These are phyloP conservation scores for Desmophyllum pertusum DNA, from an alignment of 92 coral and sea anemone species.

Conservation along the genomic window DNA sequence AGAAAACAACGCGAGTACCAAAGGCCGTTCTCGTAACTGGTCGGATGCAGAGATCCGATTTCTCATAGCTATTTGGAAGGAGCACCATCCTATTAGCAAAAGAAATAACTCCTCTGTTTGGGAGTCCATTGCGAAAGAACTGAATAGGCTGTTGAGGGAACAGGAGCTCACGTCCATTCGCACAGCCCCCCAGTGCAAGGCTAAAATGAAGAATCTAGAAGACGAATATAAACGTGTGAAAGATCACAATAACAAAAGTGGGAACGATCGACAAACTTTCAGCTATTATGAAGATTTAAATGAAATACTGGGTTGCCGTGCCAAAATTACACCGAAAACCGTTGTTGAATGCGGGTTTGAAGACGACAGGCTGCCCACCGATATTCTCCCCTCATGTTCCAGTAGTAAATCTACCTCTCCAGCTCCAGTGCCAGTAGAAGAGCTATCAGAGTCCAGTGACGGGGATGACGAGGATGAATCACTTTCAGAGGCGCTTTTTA, in stretches of 20 bases:
- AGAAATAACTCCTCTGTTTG: slow-evolving; percentile 34
- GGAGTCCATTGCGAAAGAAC: slow-evolving; percentile 42
- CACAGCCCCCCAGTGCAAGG: slow-evolving; percentile 55
- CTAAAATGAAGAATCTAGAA: slow-evolving; percentile 46
- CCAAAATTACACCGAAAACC: slow-evolving; percentile 15
- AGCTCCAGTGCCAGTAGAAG: not conserved
- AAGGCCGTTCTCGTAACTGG: slow-evolving; percentile 38
- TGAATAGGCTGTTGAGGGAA: slow-evolving; percentile 14
- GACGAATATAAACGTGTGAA: slow-evolving; percentile 57
- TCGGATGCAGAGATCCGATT: slow-evolving; percentile 46
- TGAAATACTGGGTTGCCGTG: not conserved
- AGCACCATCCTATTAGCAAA: slow-evolving; percentile 34
- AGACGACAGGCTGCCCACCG: slow-evolving; percentile 1
- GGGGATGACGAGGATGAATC: slow-evolving; percentile 5
- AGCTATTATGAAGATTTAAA: not conserved
- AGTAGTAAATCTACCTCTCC: slow-evolving; percentile 2
- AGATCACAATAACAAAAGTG: slow-evolving; percentile 48
- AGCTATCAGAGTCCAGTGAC: slow-evolving; percentile 20
- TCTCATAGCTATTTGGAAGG: slow-evolving; percentile 46
- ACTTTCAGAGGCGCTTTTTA: slow-evolving; percentile 5
- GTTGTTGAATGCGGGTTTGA: slow-evolving; percentile 28
- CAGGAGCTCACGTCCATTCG: slow-evolving; percentile 33
- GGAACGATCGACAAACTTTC: slow-evolving; percentile 37
- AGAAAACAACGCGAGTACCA: not conserved
- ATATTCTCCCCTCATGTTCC: not conserved